phyloP scores from a whole-genome alignment of 2,888 invertebrate genomes.

The Parapristionchus giblindavisi region DNA sequence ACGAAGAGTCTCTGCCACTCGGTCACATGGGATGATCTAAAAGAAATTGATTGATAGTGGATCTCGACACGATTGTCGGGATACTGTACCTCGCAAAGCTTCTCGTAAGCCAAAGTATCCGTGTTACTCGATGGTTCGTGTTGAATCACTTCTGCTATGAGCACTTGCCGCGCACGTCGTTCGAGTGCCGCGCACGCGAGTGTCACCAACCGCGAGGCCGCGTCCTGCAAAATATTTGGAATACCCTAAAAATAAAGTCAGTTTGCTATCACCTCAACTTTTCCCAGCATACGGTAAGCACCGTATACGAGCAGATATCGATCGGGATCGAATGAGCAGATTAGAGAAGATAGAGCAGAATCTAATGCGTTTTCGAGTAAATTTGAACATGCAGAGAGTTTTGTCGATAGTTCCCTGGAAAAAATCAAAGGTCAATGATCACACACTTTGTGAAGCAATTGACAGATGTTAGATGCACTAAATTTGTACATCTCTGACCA shows the following conservation, averaged over 20 bases:
- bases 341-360: constrained; percentile 51
- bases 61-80: too few species aligned
- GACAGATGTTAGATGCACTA: neutral
- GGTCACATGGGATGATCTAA: constrained; percentile 50
- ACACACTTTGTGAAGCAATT: neutral
- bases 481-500: neutral
- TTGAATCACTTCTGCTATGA: constrained; percentile 16
- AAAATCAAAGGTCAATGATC: neutral
- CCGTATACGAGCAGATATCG: constrained; percentile 85
- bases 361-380: constrained; percentile 54
- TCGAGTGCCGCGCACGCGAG: constrained; percentile 26
- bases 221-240: neutral
- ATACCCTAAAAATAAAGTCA: neutral
- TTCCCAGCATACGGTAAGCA: constrained; percentile 88
- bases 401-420: constrained; percentile 51
- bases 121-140: neutral
- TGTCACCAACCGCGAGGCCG: constrained; percentile 16
- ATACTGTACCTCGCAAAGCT: constrained; percentile 35
- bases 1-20: constrained; percentile 48
- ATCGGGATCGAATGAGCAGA: constrained; percentile 78
- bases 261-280: constrained; percentile 75
- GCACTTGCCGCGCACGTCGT: constrained; percentile 1
- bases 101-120: constrained; percentile 29
- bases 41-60: neutral
- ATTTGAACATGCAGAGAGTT: constrained; percentile 43